Evolutionary conservation across 2,888 invertebrate genomes (phyloP), one percentile per base, ranked within the genome.

Genomic region (Drosophila dives): DNA sequence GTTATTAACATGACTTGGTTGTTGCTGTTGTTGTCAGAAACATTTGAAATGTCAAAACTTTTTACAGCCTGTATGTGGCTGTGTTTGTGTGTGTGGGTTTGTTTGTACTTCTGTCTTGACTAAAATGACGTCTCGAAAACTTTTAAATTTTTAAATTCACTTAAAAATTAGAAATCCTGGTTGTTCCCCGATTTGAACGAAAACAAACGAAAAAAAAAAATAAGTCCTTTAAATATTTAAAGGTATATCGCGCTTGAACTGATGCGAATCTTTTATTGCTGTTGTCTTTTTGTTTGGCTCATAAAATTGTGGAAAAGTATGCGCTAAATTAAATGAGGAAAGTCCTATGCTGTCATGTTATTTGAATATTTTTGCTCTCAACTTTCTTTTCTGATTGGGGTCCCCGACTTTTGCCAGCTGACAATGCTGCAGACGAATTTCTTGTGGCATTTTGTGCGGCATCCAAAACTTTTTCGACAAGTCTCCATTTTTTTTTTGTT

Each of bases 21-120:
- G 65, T 84, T 89, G 89, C 11, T 42, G 77, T 72, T 86, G 75
- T 84, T 87, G 85, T 89, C 87, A 84, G 71, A 81, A 85, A 89
- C 87, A 89, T 86, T 87, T 89, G 87, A 86, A 87, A 86, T 86
- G 85, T 87, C 85, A 89, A 86, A 86, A 86, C 85, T 86, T 86
- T 85, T 75, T 69, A 56, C 83, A 63, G 62, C 23, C 48, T 60
- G 50, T 51, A 33, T 34, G 32, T 26, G 34, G 38, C 17, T 33
- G 48, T 36, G 34, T 26, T 8, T 40, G 33, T 20, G n/a, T 50
- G 54, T 61, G 45, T 63, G 32, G 49, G n/a, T 23, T 54, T 68
- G 42, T 55, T 23, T 69, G 51, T 36, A 36, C 26, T 53, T 64
- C 17, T 26, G 45, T 29, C 50, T 61, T 62, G 60, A 42, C 32